Evolutionary conservation across 2,113 vertebrate genomes (phyloP).

Genomic region (Burhinus bistriatus): DNA sequence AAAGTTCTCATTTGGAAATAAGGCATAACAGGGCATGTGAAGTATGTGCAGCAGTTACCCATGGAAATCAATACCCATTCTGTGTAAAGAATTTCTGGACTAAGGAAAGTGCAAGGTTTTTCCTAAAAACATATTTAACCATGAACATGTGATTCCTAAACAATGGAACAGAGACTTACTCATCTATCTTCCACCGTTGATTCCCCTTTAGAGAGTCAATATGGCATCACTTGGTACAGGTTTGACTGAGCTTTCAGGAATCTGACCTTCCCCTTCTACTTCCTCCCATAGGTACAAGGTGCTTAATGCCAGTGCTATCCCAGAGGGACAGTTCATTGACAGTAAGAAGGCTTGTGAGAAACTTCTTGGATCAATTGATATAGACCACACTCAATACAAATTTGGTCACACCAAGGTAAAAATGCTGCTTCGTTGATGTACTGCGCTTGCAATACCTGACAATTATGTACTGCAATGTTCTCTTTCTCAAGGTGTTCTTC

Average conservation of each 20-base stretch:
- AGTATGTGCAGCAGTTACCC: neutral
- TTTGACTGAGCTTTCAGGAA: neutral
- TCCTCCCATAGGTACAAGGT: conserved; percentile 76
- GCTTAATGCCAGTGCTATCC: conserved; percentile 86
- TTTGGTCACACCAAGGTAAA: conserved; percentile 89
- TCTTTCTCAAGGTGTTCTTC: conserved; percentile 84
- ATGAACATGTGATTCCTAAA: neutral
- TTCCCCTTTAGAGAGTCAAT: neutral
- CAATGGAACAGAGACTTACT: neutral
- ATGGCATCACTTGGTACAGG: neutral
- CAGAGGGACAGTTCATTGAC: conserved; percentile 88
- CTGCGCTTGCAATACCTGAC: neutral
- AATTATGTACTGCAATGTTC: neutral
- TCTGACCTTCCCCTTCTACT: neutral
- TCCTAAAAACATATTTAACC: neutral
- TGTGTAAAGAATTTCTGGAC: neutral
- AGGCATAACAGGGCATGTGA: neutral
- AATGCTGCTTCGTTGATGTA: neutral
- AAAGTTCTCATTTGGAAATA: neutral
- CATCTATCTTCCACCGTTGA: neutral
- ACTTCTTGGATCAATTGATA: conserved; percentile 82
- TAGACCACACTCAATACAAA: conserved; percentile 86
- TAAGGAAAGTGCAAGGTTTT: neutral
- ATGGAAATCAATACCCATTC: neutral
- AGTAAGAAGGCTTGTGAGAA: conserved; percentile 92